Percentiles rank a stretch among this genome's conserved stretches.
phyloP scores from a whole-genome alignment of 2,113 vertebrate species.

The Crotophaga sulcirostris region DNA sequence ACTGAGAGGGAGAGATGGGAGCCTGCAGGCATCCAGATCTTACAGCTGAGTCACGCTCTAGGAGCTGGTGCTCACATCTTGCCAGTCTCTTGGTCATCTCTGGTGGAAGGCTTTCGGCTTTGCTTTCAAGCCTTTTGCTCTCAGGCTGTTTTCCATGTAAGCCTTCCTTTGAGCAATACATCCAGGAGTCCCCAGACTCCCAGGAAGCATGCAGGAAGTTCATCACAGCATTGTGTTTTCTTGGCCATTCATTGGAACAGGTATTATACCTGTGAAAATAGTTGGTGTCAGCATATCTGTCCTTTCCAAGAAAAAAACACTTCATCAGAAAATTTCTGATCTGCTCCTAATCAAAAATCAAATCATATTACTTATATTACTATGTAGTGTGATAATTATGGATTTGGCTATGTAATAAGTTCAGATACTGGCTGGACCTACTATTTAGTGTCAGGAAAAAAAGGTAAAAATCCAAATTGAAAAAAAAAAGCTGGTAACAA shows the following conservation, averaged over 20 bases:
- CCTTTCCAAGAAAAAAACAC: not conserved
- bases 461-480: not conserved
- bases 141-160: not conserved
- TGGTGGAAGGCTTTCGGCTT: not conserved
- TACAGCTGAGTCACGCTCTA: not conserved
- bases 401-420: not conserved
- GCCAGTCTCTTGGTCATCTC: not conserved
- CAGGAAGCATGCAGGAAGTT: not conserved
- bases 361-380: not conserved
- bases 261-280: not conserved
- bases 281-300: not conserved
- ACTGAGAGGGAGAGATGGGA: not conserved
- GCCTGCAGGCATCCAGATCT: not conserved
- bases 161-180: fast-evolving
- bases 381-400: not conserved
- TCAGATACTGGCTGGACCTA: not conserved
- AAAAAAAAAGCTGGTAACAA: not conserved
- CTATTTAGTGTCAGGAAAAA: not conserved
- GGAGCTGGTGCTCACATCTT: not conserved
- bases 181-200: not conserved
- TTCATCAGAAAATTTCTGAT: not conserved
- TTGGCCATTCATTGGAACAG: not conserved
- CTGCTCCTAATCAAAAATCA: not conserved
- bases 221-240: not conserved
- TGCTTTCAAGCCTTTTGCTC: not conserved